A percentile compares a stretch with the other conserved stretches of the same genome.
phyloP scores from a whole-genome alignment of 92 coral and sea anemone genomes.

The Montipora capitata region DNA sequence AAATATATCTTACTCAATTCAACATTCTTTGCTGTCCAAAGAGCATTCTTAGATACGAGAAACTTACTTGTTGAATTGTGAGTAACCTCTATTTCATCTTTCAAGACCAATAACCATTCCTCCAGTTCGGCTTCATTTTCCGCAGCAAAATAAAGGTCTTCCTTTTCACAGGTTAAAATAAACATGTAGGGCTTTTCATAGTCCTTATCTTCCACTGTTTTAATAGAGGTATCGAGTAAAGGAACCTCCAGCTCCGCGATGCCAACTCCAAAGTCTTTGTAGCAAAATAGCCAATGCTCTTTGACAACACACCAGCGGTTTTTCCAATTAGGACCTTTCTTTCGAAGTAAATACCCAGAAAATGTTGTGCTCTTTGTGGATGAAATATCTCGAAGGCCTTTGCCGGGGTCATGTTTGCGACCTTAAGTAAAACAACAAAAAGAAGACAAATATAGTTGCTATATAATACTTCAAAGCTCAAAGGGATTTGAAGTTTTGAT shows the following conservation, averaged over 20 bases:
- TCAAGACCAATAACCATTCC: conserved; percentile 92
- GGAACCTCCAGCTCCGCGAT: conserved; percentile 85
- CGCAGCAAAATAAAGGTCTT: conserved; percentile 83
- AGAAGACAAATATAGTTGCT: too few species aligned
- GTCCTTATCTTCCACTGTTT: conserved; percentile 66
- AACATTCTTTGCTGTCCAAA: too few species aligned
- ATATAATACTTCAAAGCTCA: too few species aligned
- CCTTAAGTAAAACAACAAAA: conserved; percentile 35
- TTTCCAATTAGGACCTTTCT: conserved; percentile 93
- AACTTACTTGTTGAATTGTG: conserved; percentile 43
- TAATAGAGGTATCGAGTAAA: conserved; percentile 74
- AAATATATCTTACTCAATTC: too few species aligned
- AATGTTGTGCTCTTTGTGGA: conserved; percentile 73
- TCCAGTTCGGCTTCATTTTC: conserved; percentile 94
- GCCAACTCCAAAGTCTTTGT: conserved; percentile 87
- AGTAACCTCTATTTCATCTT: conserved; percentile 65
- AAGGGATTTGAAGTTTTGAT: too few species aligned
- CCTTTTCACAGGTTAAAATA: conserved; percentile 77
- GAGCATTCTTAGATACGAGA: too few species aligned
- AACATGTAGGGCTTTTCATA: conserved; percentile 80
- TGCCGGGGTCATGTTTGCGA: conserved; percentile 71
- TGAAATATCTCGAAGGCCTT: conserved; percentile 39
- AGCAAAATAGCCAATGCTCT: conserved; percentile 80
- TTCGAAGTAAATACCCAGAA: conserved; percentile 93
- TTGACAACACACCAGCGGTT: conserved; percentile 95